phyloP scores from a whole-genome alignment of 53 echinoderm and acorn worm genomes.

The Pentamera pediparva region DNA sequence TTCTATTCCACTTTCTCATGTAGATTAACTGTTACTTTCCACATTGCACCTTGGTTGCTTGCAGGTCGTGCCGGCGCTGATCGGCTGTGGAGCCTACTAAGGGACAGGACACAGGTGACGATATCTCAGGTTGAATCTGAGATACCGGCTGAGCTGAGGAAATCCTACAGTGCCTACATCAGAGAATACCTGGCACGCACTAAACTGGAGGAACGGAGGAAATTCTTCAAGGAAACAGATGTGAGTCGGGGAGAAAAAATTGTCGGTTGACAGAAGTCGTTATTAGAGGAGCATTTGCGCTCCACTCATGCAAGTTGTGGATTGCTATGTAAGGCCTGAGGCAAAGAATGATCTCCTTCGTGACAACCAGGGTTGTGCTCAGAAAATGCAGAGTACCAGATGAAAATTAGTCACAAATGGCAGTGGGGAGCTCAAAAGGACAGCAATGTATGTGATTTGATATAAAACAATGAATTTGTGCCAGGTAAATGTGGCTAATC shows the following conservation, averaged over 20 bases:
- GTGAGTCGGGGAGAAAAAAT: constrained; percentile 37
- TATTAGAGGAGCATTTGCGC: background rate
- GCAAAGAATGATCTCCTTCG: too few species aligned
- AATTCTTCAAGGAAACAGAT: constrained; percentile 84
- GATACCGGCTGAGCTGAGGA: constrained; percentile 81
- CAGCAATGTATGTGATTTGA: too few species aligned
- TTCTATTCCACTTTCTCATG: background rate
- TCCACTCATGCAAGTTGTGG: background rate
- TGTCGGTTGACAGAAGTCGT: background rate
- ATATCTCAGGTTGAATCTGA: constrained; percentile 76
- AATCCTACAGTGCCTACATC: constrained; percentile 82
- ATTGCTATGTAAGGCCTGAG: too few species aligned
- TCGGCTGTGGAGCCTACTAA: constrained; percentile 63
- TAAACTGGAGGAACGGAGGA: constrained; percentile 71
- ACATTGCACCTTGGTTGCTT: background rate
- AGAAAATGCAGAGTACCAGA: too few species aligned
- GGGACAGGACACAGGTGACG: constrained; percentile 66
- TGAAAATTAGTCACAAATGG: too few species aligned
- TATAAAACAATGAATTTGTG: too few species aligned
- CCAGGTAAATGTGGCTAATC: too few species aligned
- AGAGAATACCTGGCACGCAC: constrained; percentile 87
- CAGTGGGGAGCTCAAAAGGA: too few species aligned
- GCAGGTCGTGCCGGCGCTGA: constrained; percentile 84
- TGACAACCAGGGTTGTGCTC: too few species aligned
- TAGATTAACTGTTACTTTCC: background rate